phyloP scores from a whole-genome alignment of 2,888 invertebrate genomes.

The Cheilosia variabilis region DNA sequence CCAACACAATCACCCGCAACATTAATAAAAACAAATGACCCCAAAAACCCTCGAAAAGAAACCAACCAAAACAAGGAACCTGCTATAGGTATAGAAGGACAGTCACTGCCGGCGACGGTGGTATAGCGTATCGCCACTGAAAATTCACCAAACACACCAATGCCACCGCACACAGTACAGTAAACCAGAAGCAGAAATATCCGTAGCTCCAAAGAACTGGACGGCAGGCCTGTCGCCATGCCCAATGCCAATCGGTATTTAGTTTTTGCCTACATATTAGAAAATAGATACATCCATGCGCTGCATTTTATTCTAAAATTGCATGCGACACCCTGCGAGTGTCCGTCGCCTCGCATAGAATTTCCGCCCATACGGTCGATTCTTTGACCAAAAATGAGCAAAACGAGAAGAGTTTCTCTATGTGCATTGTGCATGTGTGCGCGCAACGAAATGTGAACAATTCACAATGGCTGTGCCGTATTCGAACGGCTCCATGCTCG shows the following conservation, averaged over 20 bases:
- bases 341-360: slow-evolving; percentile 52
- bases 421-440: slow-evolving; percentile 22
- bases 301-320: slow-evolving; percentile 35
- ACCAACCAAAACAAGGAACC: slow-evolving; percentile 28
- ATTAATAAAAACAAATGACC: slow-evolving; percentile 76
- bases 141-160: slow-evolving; percentile 71
- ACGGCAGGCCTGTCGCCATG: slow-evolving; percentile 22
- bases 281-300: slow-evolving; percentile 58
- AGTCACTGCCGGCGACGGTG: slow-evolving; percentile 30
- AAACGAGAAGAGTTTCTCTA: slow-evolving; percentile 11
- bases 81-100: slow-evolving; percentile 20
- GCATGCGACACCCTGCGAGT: slow-evolving; percentile 23
- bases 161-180: slow-evolving; percentile 54
- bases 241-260: slow-evolving; percentile 53
- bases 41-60: slow-evolving; percentile 65
- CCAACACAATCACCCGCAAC: slow-evolving; percentile 73
- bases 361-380: slow-evolving; percentile 51
- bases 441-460: slow-evolving; percentile 63
- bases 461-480: slow-evolving; percentile 59
- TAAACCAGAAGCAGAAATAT: neutral
- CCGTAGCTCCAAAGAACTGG: slow-evolving; percentile 10
- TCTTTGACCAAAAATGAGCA: slow-evolving; percentile 62
- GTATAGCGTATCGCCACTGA: slow-evolving; percentile 50
- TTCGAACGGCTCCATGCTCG: slow-evolving; percentile 21
- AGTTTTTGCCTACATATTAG: slow-evolving; percentile 71